Base-by-base conservation (phyloP, 2,888 invertebrate genomes). In the Himalopsyche tibetana region DNA sequence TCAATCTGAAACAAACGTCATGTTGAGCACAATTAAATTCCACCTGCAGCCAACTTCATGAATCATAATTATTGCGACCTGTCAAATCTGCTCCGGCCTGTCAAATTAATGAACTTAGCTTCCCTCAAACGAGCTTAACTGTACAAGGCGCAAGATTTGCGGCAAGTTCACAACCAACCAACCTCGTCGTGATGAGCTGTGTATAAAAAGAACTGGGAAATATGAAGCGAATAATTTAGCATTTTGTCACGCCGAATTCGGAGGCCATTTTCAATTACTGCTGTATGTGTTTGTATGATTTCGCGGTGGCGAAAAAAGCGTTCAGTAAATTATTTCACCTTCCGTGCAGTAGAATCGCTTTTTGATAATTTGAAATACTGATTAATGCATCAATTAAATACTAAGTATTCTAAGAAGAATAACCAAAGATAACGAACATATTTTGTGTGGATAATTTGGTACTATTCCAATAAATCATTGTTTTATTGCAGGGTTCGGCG, bases 161-260 rank as follows among this genome's bases (percentile, higher is more conserved):
- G 74, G 74, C 74, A 74, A 74, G 28, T 74, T 74, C 74, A 74
- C 38, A 74, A 15, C 74, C 28, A 74, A 36, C 74, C 28, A 36
- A 36, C 38, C 36, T 74, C 74, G 38, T 38, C 74, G 5, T 74
- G 74, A 74, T 74, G 74, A 74, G 74, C 12, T 36, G 38, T 4
- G 38, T 51, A 15, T 51, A 51, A 36, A 9, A 74, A 74, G 12
- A 74, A 74, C 74, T 38, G 19, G 12, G 74, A 74, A 74, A 74
- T 74, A 74, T 38, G 28, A 36, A 74, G 28, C 74, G 74, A 4
- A 74, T 74, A 74, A 74, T 74, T 74, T 74, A 74, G 38, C 74
- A 74, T 74, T 51, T 74, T 74, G 74, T 74, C 74, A 74, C 74
- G 74, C 28, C 74, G 36, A 38, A 74, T 74, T 36, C 74, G 74